These are phyloP conservation scores for Cryptoprocta ferox DNA, from an alignment of 2,797 vertebrate genomes.

Conservation along the genomic window DNA sequence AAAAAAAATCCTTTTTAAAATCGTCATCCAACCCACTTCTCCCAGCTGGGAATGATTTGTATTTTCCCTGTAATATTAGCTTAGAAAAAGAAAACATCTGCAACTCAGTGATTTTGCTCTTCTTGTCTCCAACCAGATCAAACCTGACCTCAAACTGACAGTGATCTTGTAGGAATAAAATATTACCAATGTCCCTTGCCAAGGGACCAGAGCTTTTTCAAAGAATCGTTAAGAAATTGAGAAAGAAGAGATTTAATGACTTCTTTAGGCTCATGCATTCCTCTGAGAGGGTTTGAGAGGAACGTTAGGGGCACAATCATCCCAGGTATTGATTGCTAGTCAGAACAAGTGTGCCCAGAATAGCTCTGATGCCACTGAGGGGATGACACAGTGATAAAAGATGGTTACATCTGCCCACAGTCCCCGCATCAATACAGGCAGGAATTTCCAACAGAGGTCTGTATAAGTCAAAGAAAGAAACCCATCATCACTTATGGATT, in stretches of 20 bases:
- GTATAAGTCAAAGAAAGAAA: neutral
- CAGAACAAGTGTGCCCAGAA: neutral
- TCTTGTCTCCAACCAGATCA: neutral
- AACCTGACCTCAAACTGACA: neutral
- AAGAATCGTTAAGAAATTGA: neutral
- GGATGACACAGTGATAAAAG: neutral
- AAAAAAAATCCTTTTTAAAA: neutral
- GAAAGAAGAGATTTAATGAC: neutral
- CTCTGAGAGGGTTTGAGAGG: neutral
- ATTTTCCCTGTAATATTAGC: neutral
- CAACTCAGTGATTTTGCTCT: neutral
- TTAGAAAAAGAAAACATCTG: neutral
- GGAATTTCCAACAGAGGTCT: neutral
- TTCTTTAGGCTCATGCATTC: fast-evolving
- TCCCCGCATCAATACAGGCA: neutral
- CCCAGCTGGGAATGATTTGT: neutral
- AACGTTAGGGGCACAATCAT: neutral
- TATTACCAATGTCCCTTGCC: neutral
- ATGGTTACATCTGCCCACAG: neutral
- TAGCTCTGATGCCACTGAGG: fast-evolving
- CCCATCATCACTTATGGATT: neutral
- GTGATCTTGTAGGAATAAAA: neutral
- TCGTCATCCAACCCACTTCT: neutral
- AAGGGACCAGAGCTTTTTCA: neutral
- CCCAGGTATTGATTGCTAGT: too few species aligned